A percentile compares a stretch with the other conserved stretches of the same genome.
Conservation (phyloP, 2,797 vertebrate species). For the Clarias pachynema region DNA sequence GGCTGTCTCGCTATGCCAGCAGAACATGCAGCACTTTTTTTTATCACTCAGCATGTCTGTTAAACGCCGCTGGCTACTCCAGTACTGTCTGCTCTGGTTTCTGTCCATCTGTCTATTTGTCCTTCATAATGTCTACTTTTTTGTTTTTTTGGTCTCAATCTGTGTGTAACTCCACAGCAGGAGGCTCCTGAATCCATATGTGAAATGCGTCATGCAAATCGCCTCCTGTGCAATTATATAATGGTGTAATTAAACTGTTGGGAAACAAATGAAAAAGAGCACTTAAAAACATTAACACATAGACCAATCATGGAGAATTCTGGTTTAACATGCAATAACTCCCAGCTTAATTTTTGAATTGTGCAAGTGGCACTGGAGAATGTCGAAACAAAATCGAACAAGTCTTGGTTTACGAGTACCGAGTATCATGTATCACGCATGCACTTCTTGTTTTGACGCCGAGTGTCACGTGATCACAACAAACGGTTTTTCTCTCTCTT, state of each 20-base stretch:
- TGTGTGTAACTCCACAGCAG: background rate
- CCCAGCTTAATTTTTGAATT: too few relatives aligned
- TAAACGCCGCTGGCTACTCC: slow-evolving; percentile 17
- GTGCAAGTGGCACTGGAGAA: too few relatives aligned
- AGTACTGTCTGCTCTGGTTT: background rate
- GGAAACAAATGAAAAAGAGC: background rate
- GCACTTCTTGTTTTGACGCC: too few relatives aligned
- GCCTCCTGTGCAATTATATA: background rate
- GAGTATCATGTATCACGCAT: too few relatives aligned
- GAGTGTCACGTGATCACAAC: too few relatives aligned
- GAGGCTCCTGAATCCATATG: background rate
- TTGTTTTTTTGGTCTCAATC: background rate
- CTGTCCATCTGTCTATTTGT: slow-evolving; percentile 17
- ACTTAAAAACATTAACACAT: background rate
- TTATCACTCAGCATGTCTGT: slow-evolving; percentile 14
- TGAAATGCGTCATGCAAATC: background rate
- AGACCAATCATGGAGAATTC: background rate
- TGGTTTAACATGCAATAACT: background rate
- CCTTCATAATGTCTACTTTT: background rate
- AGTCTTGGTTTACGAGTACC: too few relatives aligned
- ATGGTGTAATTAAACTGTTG: background rate
- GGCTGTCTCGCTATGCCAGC: slow-evolving; percentile 29
- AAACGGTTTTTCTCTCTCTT: too few relatives aligned
- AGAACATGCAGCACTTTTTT: slow-evolving; percentile 9
- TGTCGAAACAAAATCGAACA: too few relatives aligned